Percentiles rank a stretch among this genome's conserved stretches.
phyloP scores from a whole-genome alignment of 1,140 invertebrate genomes.

The Neodiprion fabricii region DNA sequence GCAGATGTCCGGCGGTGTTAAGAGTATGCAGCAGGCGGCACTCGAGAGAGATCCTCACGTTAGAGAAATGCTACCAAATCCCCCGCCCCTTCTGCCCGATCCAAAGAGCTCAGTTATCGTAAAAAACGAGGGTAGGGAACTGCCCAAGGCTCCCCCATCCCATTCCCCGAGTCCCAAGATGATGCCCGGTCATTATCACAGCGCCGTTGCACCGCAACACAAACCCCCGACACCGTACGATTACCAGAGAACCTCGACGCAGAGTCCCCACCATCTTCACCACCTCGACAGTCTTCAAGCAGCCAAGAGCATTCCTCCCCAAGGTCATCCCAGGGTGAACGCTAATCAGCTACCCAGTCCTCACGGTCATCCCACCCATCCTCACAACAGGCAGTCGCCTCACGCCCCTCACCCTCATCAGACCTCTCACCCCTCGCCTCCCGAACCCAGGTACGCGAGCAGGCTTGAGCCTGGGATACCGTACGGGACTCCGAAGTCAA shows the following conservation, averaged over 20 bases:
- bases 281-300: slow-evolving; percentile 43
- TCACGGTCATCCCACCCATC: slow-evolving; percentile 48
- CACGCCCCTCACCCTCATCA: slow-evolving; percentile 46
- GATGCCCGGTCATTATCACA: slow-evolving; percentile 66
- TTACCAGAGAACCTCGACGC: slow-evolving; percentile 62
- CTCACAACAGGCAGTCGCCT: slow-evolving; percentile 58
- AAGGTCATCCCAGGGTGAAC: slow-evolving; percentile 42
- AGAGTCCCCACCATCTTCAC: slow-evolving; percentile 63
- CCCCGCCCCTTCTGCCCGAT: slow-evolving; percentile 69
- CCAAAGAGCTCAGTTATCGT: slow-evolving; percentile 80
- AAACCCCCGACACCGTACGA: slow-evolving; percentile 59
- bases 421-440: slow-evolving; percentile 61
- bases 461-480: slow-evolving; percentile 47
- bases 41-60: slow-evolving; percentile 60
- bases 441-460: slow-evolving; percentile 56
- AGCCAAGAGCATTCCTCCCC: slow-evolving; percentile 40
- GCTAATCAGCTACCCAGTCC: slow-evolving; percentile 50
- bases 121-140: slow-evolving; percentile 73
- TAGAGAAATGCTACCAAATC: slow-evolving; percentile 66
- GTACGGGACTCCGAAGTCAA: slow-evolving; percentile 45
- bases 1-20: slow-evolving; percentile 48
- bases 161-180: slow-evolving; percentile 72
- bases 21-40: slow-evolving; percentile 48
- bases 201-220: slow-evolving; percentile 53
- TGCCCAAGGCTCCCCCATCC: slow-evolving; percentile 64